Evolutionary conservation across 2,797 vertebrate species (phyloP), one percentile per base, ranked within the genome.

Genomic region (Leucoraja ocellata): DNA sequence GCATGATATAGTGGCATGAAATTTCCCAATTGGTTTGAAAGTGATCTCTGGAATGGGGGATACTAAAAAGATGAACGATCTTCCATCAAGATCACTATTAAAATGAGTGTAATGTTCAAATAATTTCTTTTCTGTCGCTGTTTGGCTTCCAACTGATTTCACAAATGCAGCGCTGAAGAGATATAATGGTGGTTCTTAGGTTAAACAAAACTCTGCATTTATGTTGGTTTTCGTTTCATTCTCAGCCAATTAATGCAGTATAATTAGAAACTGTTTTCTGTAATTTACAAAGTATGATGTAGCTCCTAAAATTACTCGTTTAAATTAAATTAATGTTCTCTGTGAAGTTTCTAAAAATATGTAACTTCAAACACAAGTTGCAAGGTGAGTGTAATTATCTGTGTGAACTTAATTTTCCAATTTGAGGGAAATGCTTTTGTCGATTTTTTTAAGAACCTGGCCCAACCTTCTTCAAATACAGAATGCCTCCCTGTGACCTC

Each of bases 111-210:
- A 74, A 74, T 73, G 65, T 91, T 54, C 54, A 92, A 92, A 74
- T 91, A 92, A 92, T 92, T 74, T 92, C 36, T 76, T 92, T 84
- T 92, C 90, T 76, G 71, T 92, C 90, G 54, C 90, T 76, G 90
- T 58, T 71, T 92, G 65, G 39, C 25, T 91, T 91, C 90, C 36
- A 54, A 92, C 90, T 76, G 73, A 76, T 76, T 92, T 92, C 90
- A 76, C 90, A 92, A 39, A 23, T 54, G 90, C 90, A 76, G 39
- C 46, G 54, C 39, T 36, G 36, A 92, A 39, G 36, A 25, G 58
- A 71, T 54, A 92, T 76, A 46, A 76, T 92, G 90, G 46, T 74
- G 68, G 36, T 92, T 76, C 90, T 76, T 46, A 76, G 39, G 90
- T 76, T 76, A 58, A 92, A 21, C 73, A 76, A 76, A 92, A 92